phyloP scores from a whole-genome alignment of 2,797 vertebrate genomes.

The Microctenopoma lineatum region DNA sequence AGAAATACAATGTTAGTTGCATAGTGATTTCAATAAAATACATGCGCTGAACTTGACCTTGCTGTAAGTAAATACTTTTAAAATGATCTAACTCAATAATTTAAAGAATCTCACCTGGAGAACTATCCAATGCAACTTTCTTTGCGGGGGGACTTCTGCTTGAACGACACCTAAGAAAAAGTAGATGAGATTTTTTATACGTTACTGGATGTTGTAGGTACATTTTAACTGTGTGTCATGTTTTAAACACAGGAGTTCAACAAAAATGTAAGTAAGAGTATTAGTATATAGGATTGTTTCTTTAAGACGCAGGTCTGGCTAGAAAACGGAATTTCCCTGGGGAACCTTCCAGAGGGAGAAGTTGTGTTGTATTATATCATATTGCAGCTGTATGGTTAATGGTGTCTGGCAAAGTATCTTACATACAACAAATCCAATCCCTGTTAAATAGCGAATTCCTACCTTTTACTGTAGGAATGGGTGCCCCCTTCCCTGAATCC shows the following conservation, averaged over 20 bases:
- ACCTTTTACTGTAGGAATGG: constrained; percentile 72
- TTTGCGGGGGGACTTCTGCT: constrained; percentile 55
- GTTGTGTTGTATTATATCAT: no score
- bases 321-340: no score
- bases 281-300: no score
- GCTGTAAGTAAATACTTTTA: background rate
- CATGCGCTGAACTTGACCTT: background rate
- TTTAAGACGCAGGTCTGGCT: no score
- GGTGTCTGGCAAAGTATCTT: background rate
- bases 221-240: background rate
- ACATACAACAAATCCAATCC: background rate
- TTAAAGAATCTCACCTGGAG: constrained; percentile 39
- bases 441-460: background rate
- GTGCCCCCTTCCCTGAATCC: constrained; percentile 89
- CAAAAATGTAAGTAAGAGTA: no score
- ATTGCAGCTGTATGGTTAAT: no score
- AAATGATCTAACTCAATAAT: background rate
- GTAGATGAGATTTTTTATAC: background rate
- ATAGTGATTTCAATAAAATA: no score
- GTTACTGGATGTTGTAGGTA: background rate
- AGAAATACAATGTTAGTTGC: constrained; percentile 52
- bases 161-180: constrained; percentile 54
- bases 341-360: no score
- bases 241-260: no score
- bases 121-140: constrained; percentile 39